Evolutionary conservation across 2,797 vertebrate genomes (phyloP), one percentile per base, ranked within the genome.

Genomic region (Odontamblyopus rebecca): DNA sequence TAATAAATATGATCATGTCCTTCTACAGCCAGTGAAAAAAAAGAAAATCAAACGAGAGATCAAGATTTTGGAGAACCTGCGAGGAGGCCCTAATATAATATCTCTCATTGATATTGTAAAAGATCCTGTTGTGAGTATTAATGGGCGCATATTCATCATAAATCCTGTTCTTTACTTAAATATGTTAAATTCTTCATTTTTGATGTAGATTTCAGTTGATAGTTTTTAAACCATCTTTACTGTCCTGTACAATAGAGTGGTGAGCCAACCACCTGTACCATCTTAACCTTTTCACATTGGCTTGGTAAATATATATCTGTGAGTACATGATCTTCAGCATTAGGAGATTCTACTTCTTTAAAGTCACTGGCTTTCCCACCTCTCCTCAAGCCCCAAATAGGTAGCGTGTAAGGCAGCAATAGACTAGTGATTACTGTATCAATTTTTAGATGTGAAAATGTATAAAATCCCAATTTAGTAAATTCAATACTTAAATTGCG

Each of bases 11-110:
- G 19, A 18, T 15, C 12, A 44, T 81, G 0, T 89, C 7, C 12
- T 80, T 54, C 85, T 27, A 76, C 79, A 99, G 98, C 97, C 97
- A 72, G 98, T 99, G 83, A 99, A 99, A 93, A 99, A 99, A 97
- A 99, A 99, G 97, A 99, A 99, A 97, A 99, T 99, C 92, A 99
- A 99, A 94, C 95, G 98, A 94, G 98, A 99, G 95, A 99, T 99
- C 90, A 99, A 99, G 90, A 99, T 99, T 92, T 94, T 99, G 84
- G 98, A 99, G 89, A 99, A 99, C 85, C 92, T 99, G 82, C 93
- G 98, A 90, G 97, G 97, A 2, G 98, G 98, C 64, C 98, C 98
- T 80, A 99, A 99, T 86, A 98, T 99, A 84, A 99, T 99, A 93
- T 97, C 96, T 69, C 95, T 99, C 88, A 95, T 98, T 93, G 98